Base-by-base conservation (phyloP, 1,140 invertebrate genomes). In the Euglossa dilemma region DNA sequence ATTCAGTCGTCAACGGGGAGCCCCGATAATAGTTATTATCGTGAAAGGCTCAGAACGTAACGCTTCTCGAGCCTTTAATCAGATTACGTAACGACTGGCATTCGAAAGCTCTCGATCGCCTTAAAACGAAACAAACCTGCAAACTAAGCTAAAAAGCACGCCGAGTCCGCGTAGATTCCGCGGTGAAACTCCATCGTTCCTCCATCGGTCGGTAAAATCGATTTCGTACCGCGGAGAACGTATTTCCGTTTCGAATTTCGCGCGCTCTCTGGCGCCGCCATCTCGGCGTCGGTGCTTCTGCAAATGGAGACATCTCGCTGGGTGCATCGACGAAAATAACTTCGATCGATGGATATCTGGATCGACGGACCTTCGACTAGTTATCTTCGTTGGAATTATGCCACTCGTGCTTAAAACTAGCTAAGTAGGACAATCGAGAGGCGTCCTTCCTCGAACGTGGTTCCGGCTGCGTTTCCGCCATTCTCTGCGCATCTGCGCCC, bases 61-160 rank as follows among this genome's bases (percentile, higher is more conserved):
- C 45, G 56, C 56, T 61, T 28, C 7, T 25, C 45, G 25, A 71
- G 78, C 78, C 69, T 80, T 63, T 80, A 72, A 80, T 80, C 78
- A 80, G 78, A 70, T 80, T 80, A 80, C 78, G 45, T 28, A 28
- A 61, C 67, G 43, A 71, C 45, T 71, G 64, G 57, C 67, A 63
- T 72, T 54, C 8, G 66, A 16, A 52, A 72, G 78, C 78, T 43
- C 47, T 43, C 9, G 14, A 69, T 78, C 43, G 43, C 18, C 78
- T 59, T 59, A 5, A 47, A 50, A 52, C 43, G n/a, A 50, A 70
- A n/a, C 36, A 57, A 56, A 73, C 20, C 25, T 43, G 6, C 28
- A 14, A 43, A 12, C 23, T 36, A 36, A 36, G 36, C 36, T 36
- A 59, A 59, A 73, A 45, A 45, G 47, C 9, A n/a, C 14, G 8